Evolutionary conservation across 2,888 invertebrate genomes (phyloP).

Genomic region (Plebejus melissa): DNA sequence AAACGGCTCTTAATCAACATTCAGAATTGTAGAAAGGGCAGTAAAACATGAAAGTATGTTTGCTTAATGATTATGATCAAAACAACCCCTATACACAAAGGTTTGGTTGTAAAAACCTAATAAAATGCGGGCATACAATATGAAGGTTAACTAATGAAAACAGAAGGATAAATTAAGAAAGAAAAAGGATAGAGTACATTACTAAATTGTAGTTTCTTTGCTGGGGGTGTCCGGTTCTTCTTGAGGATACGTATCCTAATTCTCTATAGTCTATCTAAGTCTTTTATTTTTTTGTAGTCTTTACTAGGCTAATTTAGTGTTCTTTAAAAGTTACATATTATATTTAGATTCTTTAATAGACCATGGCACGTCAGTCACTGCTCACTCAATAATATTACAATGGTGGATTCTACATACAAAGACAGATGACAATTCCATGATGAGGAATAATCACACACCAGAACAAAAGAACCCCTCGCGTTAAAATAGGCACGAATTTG

Average conservation of each 20-base stretch:
- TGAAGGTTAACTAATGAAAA: neutral
- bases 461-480: slow-evolving; percentile 21
- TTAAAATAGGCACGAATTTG: slow-evolving; percentile 27
- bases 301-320: too few relatives aligned
- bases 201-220: too few relatives aligned
- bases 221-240: too few relatives aligned
- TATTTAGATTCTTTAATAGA: too few relatives aligned
- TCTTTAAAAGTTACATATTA: too few relatives aligned
- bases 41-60: slow-evolving; percentile 2
- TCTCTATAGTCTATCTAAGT: too few relatives aligned
- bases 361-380: too few relatives aligned
- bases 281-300: too few relatives aligned
- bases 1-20: slow-evolving; percentile 21
- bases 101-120: neutral
- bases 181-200: neutral
- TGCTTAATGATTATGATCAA: neutral
- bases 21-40: neutral
- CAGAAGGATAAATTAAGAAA: neutral
- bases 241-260: too few relatives aligned
- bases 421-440: neutral
- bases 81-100: neutral
- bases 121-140: neutral
- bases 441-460: slow-evolving; percentile 27
- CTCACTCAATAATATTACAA: too few relatives aligned
- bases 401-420: neutral